These are phyloP conservation scores for Spea hammondii DNA, from an alignment of 2,797 vertebrate species.

Conservation along the genomic window DNA sequence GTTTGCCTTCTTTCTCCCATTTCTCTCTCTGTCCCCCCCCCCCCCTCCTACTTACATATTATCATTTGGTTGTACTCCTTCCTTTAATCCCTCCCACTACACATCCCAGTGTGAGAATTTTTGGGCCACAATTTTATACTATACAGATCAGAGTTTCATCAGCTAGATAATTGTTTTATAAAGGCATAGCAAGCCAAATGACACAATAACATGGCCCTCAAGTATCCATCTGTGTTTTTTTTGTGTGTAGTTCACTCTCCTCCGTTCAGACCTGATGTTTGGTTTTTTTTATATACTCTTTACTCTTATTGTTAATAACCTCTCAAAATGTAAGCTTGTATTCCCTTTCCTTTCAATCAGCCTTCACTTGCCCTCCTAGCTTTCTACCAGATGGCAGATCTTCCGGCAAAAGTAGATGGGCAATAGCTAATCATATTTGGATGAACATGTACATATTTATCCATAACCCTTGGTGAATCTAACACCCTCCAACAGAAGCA, in stretches of 20 bases:
- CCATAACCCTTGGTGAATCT: constrained; percentile 56
- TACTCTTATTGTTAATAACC: background rate
- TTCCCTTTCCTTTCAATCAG: background rate
- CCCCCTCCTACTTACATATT: too few relatives aligned
- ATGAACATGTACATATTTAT: constrained; percentile 34
- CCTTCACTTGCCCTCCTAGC: background rate
- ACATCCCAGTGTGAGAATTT: background rate
- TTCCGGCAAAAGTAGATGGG: constrained; percentile 54
- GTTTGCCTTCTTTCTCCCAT: too few relatives aligned
- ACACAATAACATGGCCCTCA: background rate
- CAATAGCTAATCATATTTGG: background rate
- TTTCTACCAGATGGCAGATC: constrained; percentile 66
- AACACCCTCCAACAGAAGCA: constrained; percentile 49
- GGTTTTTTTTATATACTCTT: background rate
- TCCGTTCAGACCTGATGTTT: background rate
- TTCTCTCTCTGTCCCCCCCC: too few relatives aligned
- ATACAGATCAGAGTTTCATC: background rate
- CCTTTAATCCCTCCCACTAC: background rate
- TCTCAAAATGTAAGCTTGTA: background rate
- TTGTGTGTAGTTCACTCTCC: background rate
- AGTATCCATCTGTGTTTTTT: background rate
- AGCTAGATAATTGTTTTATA: background rate
- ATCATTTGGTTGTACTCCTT: too few relatives aligned
- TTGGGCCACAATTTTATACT: background rate
- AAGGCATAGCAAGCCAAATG: too few relatives aligned